Evolutionary conservation across 2,113 vertebrate species (phyloP).

Genomic region (Brachyhypopomus gauderio): DNA sequence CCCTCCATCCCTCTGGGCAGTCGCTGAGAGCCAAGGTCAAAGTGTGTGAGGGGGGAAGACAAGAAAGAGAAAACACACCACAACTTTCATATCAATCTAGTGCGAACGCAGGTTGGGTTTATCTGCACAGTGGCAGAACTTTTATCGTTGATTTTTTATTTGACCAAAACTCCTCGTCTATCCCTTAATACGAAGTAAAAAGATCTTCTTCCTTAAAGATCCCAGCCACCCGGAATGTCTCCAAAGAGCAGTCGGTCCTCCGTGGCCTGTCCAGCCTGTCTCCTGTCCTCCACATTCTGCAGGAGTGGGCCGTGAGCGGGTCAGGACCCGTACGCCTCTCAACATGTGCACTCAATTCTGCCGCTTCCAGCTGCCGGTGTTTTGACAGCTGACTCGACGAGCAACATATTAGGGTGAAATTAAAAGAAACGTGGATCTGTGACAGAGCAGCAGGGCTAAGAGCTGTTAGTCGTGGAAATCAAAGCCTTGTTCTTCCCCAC

Average conservation of each 20-base stretch:
- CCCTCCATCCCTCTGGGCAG: constrained; percentile 58
- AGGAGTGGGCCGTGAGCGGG: constrained; percentile 31
- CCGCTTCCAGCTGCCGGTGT: constrained; percentile 67
- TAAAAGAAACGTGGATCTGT: constrained; percentile 58
- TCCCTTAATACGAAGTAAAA: not conserved
- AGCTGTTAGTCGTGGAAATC: constrained; percentile 15
- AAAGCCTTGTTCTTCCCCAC: constrained; percentile 56
- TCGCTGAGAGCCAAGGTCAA: constrained; percentile 69
- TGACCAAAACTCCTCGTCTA: too few relatives aligned
- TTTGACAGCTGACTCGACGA: constrained; percentile 72
- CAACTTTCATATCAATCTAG: not conserved
- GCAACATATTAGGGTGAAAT: constrained; percentile 66
- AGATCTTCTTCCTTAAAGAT: constrained; percentile 44
- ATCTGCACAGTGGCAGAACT: too few relatives aligned
- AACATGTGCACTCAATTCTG: constrained; percentile 69
- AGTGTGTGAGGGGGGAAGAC: not conserved
- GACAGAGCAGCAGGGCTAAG: constrained; percentile 19
- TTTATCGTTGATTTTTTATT: too few relatives aligned
- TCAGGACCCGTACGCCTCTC: constrained; percentile 45
- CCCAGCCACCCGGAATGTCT: constrained; percentile 40
- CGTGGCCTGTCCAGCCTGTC: constrained; percentile 61
- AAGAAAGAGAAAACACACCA: not conserved
- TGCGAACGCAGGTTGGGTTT: not conserved
- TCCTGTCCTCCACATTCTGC: constrained; percentile 67
- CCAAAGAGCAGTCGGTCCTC: constrained; percentile 50